phyloP scores from a whole-genome alignment of 2,797 vertebrate species.

The Remorina albescens region DNA sequence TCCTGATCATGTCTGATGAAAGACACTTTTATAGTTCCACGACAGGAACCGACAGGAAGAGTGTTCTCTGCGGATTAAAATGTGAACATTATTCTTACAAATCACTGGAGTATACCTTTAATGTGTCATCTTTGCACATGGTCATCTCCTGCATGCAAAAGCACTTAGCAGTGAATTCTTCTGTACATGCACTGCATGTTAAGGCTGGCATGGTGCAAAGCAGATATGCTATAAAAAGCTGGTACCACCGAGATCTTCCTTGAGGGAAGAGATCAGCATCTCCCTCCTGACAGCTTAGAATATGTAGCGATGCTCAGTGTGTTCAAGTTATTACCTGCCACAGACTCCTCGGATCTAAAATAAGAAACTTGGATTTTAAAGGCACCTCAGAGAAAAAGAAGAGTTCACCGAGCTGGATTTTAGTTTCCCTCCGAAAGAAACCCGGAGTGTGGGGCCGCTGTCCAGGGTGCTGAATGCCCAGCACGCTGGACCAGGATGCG shows the following conservation, averaged over 20 bases:
- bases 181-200: conserved; percentile 5
- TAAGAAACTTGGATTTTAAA: not conserved
- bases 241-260: not conserved
- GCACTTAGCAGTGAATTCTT: too few species aligned
- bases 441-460: conserved; percentile 39
- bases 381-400: not conserved
- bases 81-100: not conserved
- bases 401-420: not conserved
- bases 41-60: not conserved
- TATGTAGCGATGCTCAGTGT: not conserved
- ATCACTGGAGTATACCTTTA: not conserved
- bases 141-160: conserved; percentile 9
- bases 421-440: conserved; percentile 3
- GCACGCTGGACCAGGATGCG: conserved; percentile 26
- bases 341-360: conserved; percentile 3
- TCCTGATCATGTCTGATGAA: not conserved
- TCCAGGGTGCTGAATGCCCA: conserved; percentile 70
- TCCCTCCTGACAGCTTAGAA: not conserved
- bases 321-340: not conserved
- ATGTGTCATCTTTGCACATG: conserved; percentile 9
- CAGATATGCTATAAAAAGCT: not conserved
- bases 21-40: not conserved
- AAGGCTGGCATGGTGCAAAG: not conserved
- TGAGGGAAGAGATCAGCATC: too few species aligned
- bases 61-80: not conserved